Conservation (phyloP, 2,797 vertebrate species). For the Hydrophis major region DNA sequence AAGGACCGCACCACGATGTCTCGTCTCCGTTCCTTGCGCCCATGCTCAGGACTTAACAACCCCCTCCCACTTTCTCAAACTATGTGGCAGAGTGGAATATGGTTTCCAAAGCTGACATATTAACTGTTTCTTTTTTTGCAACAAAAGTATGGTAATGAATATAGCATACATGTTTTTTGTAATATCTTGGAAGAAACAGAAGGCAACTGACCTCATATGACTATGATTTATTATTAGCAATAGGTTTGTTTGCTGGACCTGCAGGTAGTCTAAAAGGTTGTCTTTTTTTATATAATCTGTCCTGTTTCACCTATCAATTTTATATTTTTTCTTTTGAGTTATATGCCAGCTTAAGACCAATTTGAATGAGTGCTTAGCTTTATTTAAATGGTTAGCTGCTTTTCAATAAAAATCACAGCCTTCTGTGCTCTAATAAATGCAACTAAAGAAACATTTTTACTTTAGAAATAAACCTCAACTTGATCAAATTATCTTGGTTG, state of each 20-base stretch:
- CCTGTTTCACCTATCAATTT: background rate
- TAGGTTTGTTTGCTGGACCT: constrained; percentile 22
- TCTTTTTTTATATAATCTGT: constrained; percentile 13
- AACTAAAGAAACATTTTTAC: background rate
- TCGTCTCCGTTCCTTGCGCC: too few relatives aligned
- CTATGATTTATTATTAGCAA: background rate
- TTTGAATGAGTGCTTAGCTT: background rate
- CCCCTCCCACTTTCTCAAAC: too few relatives aligned
- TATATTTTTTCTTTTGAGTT: background rate
- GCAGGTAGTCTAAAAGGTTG: constrained; percentile 26
- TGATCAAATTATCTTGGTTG: background rate
- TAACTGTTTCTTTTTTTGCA: background rate
- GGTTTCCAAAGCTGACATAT: too few relatives aligned
- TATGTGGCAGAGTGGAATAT: too few relatives aligned
- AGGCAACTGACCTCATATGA: rapidly evolving
- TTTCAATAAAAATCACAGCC: too few relatives aligned
- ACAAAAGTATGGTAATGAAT: background rate
- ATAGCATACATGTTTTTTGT: background rate
- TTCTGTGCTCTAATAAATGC: background rate
- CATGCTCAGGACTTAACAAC: too few relatives aligned
- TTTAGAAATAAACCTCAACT: background rate
- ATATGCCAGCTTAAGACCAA: background rate
- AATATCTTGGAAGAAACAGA: background rate
- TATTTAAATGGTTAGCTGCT: background rate
- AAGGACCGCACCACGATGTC: too few relatives aligned